A percentile compares a stretch with the other conserved stretches of the same genome.
Conservation (phyloP, 1,140 invertebrate genomes). For the Aphelenchoides besseyi region DNA sequence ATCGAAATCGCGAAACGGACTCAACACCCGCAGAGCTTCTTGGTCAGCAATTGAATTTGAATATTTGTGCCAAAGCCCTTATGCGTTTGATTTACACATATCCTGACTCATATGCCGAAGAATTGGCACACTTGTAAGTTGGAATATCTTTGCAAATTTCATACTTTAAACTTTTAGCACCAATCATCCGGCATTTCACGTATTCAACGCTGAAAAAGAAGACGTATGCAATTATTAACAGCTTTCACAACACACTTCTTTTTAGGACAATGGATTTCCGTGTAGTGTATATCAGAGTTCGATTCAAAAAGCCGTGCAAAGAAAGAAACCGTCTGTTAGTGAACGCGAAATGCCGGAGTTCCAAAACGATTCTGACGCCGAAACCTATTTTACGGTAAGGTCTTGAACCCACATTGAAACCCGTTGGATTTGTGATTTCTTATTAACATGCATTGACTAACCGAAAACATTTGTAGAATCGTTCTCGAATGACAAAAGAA, state of each 20-base stretch:
- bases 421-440: background rate
- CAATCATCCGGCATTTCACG: slow-evolving; percentile 15
- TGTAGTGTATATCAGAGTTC: background rate
- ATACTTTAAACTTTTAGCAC: background rate
- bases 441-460: too few species aligned
- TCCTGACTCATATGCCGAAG: too few species aligned
- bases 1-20: background rate
- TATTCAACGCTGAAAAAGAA: background rate
- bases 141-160: background rate
- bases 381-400: slow-evolving; percentile 10
- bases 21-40: slow-evolving; percentile 14
- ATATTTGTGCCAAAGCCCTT: background rate
- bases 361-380: background rate
- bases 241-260: background rate
- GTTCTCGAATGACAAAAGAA: background rate
- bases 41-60: slow-evolving; percentile 10
- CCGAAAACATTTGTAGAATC: too few species aligned
- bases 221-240: background rate
- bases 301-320: background rate
- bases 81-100: slow-evolving; percentile 3
- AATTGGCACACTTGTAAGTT: slow-evolving; percentile 11
- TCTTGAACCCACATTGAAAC: background rate
- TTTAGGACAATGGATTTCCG: slow-evolving; percentile 6
- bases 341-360: slow-evolving; percentile 14
- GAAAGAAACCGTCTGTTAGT: background rate